These are phyloP conservation scores for Acrossocheilus wenchowensis DNA, from an alignment of 2,797 vertebrate genomes.

Conservation along the genomic window DNA sequence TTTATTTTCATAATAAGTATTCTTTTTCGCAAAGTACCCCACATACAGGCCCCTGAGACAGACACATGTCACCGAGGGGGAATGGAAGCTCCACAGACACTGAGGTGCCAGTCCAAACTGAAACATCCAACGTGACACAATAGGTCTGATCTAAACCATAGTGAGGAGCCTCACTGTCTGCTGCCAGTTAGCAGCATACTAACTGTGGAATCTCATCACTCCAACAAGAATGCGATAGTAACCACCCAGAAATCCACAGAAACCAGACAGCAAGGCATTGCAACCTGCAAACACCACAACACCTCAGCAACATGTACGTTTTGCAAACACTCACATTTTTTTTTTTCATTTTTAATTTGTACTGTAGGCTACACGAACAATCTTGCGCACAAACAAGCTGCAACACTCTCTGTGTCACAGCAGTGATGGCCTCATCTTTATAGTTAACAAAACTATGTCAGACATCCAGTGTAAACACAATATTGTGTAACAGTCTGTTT, in stretches of 20 bases:
- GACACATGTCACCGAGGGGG: conserved; percentile 54
- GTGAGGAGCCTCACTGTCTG: background rate
- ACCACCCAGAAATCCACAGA: background rate
- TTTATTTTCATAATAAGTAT: background rate
- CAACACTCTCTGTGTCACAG: background rate
- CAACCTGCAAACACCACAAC: background rate
- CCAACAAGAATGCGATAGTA: background rate
- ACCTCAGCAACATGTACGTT: background rate
- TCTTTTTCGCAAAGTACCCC: conserved; percentile 57
- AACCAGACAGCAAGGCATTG: background rate
- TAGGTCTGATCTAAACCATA: conserved; percentile 49
- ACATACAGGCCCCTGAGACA: conserved; percentile 56
- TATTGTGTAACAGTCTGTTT: conserved; percentile 23
- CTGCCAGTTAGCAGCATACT: background rate
- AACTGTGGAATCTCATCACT: background rate
- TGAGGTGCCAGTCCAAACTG: conserved; percentile 70
- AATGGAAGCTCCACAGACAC: conserved; percentile 40
- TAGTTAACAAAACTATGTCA: conserved; percentile 31
- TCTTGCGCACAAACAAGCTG: conserved; percentile 49
- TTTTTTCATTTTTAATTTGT: background rate
- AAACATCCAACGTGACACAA: conserved; percentile 67
- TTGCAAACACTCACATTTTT: background rate
- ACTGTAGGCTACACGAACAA: background rate
- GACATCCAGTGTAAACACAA: conserved; percentile 16
- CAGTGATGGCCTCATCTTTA: background rate